Evolutionary conservation across 2,797 vertebrate species (phyloP), one percentile per base, ranked within the genome.

Genomic region (Enteromius afrohamiltoni): DNA sequence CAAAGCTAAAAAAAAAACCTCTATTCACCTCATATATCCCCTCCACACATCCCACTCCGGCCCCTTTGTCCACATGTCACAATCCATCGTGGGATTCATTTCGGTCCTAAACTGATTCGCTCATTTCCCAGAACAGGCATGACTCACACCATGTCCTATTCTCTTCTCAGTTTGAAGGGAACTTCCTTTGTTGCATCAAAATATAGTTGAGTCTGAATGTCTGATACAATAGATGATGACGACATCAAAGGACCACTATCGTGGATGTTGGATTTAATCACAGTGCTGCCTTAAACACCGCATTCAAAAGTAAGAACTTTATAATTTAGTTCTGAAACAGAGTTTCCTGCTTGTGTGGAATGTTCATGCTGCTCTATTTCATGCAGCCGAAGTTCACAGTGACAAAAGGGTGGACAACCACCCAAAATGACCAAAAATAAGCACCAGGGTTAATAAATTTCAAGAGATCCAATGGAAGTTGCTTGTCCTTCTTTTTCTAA

Each of bases 21-120:
- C 21, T 21, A 47, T 76, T 68, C 73, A 34, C 23, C 64, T 10
- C 19, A 26, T 11, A 68, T 31, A 45, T 51, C 34, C 31, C 40
- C 1, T 53, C 13, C 3, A 55, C n/a, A 40, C 62, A 23, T 21
- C 47, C n/a, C 26, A 62, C 51, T 23, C 53, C 37, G 26, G 19
- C 34, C 29, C 47, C 49, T 68, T 47, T 77, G 37, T 77, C 49
- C 49, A 1, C 62, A 45, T 29, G 73, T 69, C 73, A 77, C 81
- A 83, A 69, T 68, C n/a, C 26, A 58, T 68, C 31, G 73, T n/a
- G n/a, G 81, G 81, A 42, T 68, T 67, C 23, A 51, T 67, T 34
- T 40, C 71, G n/a, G 62, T 11, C 47, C 13, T 55, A 68, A 82
- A 83, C 47, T 17, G 34, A 67, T 77, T 69, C 26, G 29, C 31